These are phyloP conservation scores for Sitobion miscanthi DNA, from an alignment of 1,140 invertebrate genomes.

Conservation along the genomic window DNA sequence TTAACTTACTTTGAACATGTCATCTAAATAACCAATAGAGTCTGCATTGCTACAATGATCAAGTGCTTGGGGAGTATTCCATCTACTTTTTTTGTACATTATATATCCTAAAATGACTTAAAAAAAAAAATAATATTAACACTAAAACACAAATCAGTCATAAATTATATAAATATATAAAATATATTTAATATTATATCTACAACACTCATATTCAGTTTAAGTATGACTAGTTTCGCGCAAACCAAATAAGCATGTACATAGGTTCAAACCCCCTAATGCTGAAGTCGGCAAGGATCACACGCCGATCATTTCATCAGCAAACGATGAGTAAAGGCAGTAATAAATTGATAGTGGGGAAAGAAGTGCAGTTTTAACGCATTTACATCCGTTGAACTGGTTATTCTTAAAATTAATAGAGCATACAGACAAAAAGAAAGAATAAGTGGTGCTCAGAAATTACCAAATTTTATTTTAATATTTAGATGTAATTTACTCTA, in stretches of 20 bases:
- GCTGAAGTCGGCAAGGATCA: too few species aligned
- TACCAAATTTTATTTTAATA: too few species aligned
- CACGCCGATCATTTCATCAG: too few species aligned
- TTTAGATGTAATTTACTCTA: too few species aligned
- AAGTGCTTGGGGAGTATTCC: slow-evolving; percentile 81
- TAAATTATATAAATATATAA: not conserved
- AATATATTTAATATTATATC: not conserved
- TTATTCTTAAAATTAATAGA: not conserved
- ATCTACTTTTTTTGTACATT: slow-evolving; percentile 75
- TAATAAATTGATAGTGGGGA: too few species aligned
- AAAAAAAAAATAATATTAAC: not conserved
- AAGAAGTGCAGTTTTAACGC: too few species aligned
- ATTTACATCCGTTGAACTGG: too few species aligned
- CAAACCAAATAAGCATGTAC: too few species aligned
- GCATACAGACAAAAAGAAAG: too few species aligned
- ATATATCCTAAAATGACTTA: slow-evolving; percentile 66
- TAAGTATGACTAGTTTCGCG: too few species aligned
- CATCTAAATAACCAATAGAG: slow-evolving; percentile 86
- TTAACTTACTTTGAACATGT: slow-evolving; percentile 80
- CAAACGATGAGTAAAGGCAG: too few species aligned
- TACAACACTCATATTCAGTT: not conserved
- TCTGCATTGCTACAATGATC: slow-evolving; percentile 84
- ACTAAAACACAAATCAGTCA: not conserved
- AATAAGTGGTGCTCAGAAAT: not conserved
- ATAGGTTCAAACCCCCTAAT: too few species aligned